Evolutionary conservation across 2,113 vertebrate species (phyloP), one percentile per base, ranked within the genome.

Genomic region (Cebus imitator): DNA sequence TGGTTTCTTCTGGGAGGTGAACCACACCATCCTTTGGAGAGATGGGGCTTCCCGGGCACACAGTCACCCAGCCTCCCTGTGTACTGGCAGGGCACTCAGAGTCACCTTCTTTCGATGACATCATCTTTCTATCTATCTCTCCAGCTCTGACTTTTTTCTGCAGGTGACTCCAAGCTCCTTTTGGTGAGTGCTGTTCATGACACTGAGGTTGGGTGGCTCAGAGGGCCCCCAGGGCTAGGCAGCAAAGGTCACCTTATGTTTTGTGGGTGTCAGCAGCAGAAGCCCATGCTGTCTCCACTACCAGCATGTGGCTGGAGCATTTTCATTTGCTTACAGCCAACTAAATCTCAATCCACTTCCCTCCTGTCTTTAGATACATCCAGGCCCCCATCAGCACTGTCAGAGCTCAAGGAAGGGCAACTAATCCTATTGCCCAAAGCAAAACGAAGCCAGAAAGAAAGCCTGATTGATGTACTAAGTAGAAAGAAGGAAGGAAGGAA

Each of bases 1-100:
- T 23, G 14, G 18, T 43, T 84, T 88, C 78, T 64, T 27, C 43
- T 70, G 27, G 45, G 37, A 66, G 45, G 72, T 20, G 12, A 35
- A 40, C 0, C 0, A 2, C 7, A 35, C 35, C 35, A 23, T 45
- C 68, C 37, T 66, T 35, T 68, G 32, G 40, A 32, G 0, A 57
- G 57, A 27, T 0, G 7, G 37, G 75, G 66, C 64, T 73, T 80
- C 58, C 45, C 27, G 6, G 14, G 12, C 37, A 94, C 2, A 35
- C 2, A 40, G 52, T 13, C 43, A 4, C 5, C 20, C 21, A 4
- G 50, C 32, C 75, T 75, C 25, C 13, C 32, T 52, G 20, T 14
- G 27, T 18, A 10, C 55, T 82, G 3, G 27, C 25, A 4, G 6
- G n/a, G 45, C 9, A 48, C 12, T 40, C 16, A 48, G 11, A 43